These are phyloP conservation scores for Sesia bembeciformis DNA, from an alignment of 2,888 invertebrate genomes.

Conservation along the genomic window DNA sequence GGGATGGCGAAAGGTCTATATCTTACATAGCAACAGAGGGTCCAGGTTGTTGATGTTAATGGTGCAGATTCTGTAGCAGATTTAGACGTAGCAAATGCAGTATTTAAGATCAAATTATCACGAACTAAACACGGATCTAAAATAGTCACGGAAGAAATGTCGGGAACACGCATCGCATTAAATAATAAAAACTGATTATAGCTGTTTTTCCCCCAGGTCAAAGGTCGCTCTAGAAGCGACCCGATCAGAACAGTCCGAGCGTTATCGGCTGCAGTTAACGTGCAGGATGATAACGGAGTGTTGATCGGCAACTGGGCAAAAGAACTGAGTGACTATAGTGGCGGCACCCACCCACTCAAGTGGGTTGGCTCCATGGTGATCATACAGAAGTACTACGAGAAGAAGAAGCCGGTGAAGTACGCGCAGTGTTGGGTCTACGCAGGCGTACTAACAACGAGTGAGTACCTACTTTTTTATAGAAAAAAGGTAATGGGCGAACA, in stretches of 20 bases:
- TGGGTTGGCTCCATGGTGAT: slow-evolving; percentile 94
- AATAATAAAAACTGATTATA: no score
- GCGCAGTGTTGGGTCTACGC: slow-evolving; percentile 98
- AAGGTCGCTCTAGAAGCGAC: slow-evolving; percentile 80
- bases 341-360: slow-evolving; percentile 89
- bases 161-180: background rate
- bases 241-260: slow-evolving; percentile 85
- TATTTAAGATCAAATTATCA: background rate
- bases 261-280: slow-evolving; percentile 91
- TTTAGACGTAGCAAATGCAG: background rate
- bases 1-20: no score
- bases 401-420: slow-evolving; percentile 91
- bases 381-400: slow-evolving; percentile 86
- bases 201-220: slow-evolving; percentile 33
- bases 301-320: slow-evolving; percentile 91
- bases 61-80: no score
- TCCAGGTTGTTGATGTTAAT: no score
- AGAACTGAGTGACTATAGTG: slow-evolving; percentile 87
- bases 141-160: background rate
- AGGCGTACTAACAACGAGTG: slow-evolving; percentile 89
- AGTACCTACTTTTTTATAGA: slow-evolving; percentile 13
- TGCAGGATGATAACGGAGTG: slow-evolving; percentile 89
- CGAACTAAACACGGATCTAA: background rate
- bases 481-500: background rate
- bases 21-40: no score